phyloP scores from a whole-genome alignment of 2,113 vertebrate genomes.

The Acinonyx jubatus region DNA sequence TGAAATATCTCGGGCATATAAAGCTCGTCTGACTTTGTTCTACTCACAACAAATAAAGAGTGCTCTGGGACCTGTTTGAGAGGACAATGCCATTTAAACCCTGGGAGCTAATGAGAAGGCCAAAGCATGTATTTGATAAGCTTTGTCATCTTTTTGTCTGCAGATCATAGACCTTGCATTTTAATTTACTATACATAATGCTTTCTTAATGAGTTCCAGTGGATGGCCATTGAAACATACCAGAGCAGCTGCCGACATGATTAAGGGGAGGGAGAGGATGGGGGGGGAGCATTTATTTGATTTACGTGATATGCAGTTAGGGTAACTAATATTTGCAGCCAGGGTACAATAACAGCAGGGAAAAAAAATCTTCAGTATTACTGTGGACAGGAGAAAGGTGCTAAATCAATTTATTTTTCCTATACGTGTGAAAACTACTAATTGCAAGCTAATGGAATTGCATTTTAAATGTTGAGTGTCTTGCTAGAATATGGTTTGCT shows the following conservation, averaged over 20 bases:
- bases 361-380: slow-evolving; percentile 72
- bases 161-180: slow-evolving; percentile 86
- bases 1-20: slow-evolving; percentile 64
- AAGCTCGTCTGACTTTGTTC: slow-evolving; percentile 46
- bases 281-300: slow-evolving; percentile 82
- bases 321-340: slow-evolving; percentile 86
- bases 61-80: slow-evolving; percentile 62
- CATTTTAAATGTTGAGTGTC: slow-evolving; percentile 74
- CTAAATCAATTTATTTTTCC: slow-evolving; percentile 86
- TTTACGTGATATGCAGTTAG: slow-evolving; percentile 84
- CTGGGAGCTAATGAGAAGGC: slow-evolving; percentile 85
- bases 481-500: slow-evolving; percentile 76
- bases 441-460: slow-evolving; percentile 84
- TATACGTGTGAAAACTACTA: slow-evolving; percentile 84
- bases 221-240: slow-evolving; percentile 85
- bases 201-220: slow-evolving; percentile 89
- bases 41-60: slow-evolving; percentile 73
- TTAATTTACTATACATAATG: slow-evolving; percentile 89
- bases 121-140: slow-evolving; percentile 84
- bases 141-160: slow-evolving; percentile 89
- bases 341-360: slow-evolving; percentile 76
- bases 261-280: slow-evolving; percentile 68
- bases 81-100: slow-evolving; percentile 81
- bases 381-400: slow-evolving; percentile 81
- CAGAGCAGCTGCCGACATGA: slow-evolving; percentile 81